Evolutionary conservation across 2,797 vertebrate genomes (phyloP).

Genomic region (Chiroxiphia lanceolata): DNA sequence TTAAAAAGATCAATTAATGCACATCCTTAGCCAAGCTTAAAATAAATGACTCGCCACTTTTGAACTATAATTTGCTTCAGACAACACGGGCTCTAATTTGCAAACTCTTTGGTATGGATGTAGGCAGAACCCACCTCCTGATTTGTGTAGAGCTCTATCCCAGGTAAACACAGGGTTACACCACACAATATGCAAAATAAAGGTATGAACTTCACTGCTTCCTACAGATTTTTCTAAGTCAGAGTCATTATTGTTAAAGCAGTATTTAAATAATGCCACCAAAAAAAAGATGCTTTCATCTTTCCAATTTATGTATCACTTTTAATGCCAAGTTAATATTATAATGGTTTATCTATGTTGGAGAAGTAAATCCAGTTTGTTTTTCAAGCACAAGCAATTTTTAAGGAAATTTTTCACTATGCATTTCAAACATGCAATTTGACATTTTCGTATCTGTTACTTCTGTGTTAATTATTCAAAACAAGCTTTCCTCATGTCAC

Average conservation of each 20-base stretch:
- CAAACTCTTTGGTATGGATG: not conserved
- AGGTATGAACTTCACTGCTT: not conserved
- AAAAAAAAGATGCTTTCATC: not conserved
- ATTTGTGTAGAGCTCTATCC: not conserved
- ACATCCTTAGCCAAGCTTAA: not conserved
- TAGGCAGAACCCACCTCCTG: slow-evolving; percentile 19
- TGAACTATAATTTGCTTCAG: slow-evolving; percentile 38
- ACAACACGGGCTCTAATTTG: slow-evolving; percentile 1
- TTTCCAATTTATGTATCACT: not conserved
- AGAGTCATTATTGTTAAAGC: not conserved
- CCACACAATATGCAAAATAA: not conserved
- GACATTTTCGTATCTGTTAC: not conserved
- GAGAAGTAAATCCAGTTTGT: not conserved
- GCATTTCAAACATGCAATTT: not conserved
- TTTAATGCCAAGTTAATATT: slow-evolving; percentile 18
- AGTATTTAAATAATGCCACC: not conserved
- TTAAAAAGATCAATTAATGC: slow-evolving; percentile 13
- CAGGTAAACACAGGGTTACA: not conserved
- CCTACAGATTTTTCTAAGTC: not conserved
- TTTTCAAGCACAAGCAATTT: not conserved
- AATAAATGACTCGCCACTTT: not conserved
- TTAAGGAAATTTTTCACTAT: not conserved
- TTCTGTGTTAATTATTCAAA: slow-evolving; percentile 23
- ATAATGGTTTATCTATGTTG: not conserved
- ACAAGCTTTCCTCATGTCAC: not conserved